These are phyloP conservation scores for Heliconius hewitsoni DNA, from an alignment of 1,140 invertebrate species.

Conservation along the genomic window DNA sequence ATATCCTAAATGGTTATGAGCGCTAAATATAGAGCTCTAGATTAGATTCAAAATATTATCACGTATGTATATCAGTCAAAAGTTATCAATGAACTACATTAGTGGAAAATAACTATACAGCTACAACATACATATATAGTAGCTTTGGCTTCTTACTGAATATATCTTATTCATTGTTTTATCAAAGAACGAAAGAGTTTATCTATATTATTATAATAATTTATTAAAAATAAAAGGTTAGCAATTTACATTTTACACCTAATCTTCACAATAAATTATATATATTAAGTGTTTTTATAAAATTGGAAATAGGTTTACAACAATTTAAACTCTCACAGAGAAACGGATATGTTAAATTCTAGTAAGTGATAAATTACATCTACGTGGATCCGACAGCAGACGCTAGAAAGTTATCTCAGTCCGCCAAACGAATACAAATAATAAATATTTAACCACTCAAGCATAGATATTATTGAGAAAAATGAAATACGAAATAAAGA, in stretches of 20 bases:
- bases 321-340: constrained; percentile 19
- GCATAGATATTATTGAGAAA: neutral
- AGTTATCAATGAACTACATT: neutral
- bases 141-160: neutral
- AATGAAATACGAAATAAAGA: neutral
- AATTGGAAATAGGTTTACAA: neutral
- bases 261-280: no score
- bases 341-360: constrained; percentile 22
- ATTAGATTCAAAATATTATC: neutral
- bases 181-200: no score
- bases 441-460: constrained; percentile 23
- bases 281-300: no score
- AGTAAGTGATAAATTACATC: constrained; percentile 33
- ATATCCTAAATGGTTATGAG: neutral
- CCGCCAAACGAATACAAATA: constrained; percentile 11
- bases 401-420: constrained; percentile 30
- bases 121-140: neutral
- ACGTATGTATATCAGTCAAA: neutral
- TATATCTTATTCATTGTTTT: no score
- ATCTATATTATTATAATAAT: no score
- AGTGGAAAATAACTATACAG: neutral
- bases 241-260: no score
- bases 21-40: neutral
- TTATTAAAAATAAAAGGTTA: neutral
- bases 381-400: constrained; percentile 25